phyloP scores from a whole-genome alignment of 2,797 vertebrate species.

The Triplophysa yarkandensis region DNA sequence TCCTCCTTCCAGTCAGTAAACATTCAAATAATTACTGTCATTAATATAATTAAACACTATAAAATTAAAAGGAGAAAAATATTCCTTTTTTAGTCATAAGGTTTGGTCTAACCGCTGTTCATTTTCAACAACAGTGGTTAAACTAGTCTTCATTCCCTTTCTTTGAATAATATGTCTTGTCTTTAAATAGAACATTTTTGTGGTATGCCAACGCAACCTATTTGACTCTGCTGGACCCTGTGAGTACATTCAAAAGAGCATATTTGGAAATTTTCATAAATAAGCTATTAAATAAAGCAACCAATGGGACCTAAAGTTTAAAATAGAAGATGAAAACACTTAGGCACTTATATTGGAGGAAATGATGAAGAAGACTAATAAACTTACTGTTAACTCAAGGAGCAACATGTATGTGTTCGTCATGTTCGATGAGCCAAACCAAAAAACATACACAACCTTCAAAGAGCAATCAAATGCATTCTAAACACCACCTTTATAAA shows the following conservation, averaged over 20 bases:
- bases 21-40: constrained; percentile 31
- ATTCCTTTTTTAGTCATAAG: neutral
- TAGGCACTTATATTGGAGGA: constrained; percentile 68
- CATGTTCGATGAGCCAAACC: constrained; percentile 18
- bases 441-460: constrained; percentile 38
- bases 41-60: constrained; percentile 31
- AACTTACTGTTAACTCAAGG: constrained; percentile 16
- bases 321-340: constrained; percentile 69
- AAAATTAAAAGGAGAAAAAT: constrained; percentile 25
- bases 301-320: constrained; percentile 65
- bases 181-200: constrained; percentile 45
- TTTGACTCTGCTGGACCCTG: constrained; percentile 40
- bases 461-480: constrained; percentile 21
- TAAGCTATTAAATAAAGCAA: constrained; percentile 67
- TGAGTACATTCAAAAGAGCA: constrained; percentile 60
- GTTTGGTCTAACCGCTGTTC: neutral
- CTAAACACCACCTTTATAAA: constrained; percentile 3
- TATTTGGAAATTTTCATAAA: constrained; percentile 74
- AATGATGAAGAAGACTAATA: too few relatives aligned
- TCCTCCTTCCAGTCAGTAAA: constrained; percentile 33
- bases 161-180: constrained; percentile 29
- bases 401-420: neutral
- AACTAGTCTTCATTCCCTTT: constrained; percentile 16
- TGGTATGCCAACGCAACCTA: constrained; percentile 36
- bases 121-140: constrained; percentile 33